Evolutionary conservation across 2,113 vertebrate genomes (phyloP), one percentile per base, ranked within the genome.

Genomic region (Chloroceryle aenea): DNA sequence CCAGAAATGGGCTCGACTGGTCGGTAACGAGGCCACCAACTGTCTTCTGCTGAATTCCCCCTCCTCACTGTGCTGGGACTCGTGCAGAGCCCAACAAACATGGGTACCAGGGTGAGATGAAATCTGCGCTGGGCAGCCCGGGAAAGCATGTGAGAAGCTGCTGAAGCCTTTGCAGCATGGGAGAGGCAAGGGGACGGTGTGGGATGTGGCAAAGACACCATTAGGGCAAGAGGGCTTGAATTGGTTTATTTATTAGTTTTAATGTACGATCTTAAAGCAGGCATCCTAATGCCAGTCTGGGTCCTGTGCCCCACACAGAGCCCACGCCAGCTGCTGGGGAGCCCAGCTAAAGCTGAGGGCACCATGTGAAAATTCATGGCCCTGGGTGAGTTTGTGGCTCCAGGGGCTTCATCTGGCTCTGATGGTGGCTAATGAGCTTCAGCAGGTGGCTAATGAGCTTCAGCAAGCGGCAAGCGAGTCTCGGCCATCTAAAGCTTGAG

Each of bases 401-500:
- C 3, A 4, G 45, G 36, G 30, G 21, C 68, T 59, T 45, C 13
- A 53, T 22, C 58, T 52, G 55, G 36, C 63, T 74, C 78, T 1
- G 1, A 0, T 17, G 50, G 68, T 8, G 36, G 10, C 59, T n/a
- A 18, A 20, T 0, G 5, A 53, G 81, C 63, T 42, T 29, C 42
- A 11, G 76, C 47, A 7, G 62, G 48, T 32, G 58, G n/a, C 36
- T 64, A 27, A 21, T 0, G 22, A 75, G 68, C 52, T 34, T 5
- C 53, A 7, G 71, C 43, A 2, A 64, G 48, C 0, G 1, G 50
- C 0, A 4, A 21, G 2, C 0, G 5, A 47, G 38, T 5, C 78
- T 26, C 62, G 43, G 4, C 9, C 85, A 22, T 62, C 42, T 12
- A 2, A 20, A 78, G 75, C 66, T 45, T 7, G 83, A 13, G 21